Conservation (phyloP, 2,888 invertebrate genomes). For the Hirtodrosophila duncani region DNA sequence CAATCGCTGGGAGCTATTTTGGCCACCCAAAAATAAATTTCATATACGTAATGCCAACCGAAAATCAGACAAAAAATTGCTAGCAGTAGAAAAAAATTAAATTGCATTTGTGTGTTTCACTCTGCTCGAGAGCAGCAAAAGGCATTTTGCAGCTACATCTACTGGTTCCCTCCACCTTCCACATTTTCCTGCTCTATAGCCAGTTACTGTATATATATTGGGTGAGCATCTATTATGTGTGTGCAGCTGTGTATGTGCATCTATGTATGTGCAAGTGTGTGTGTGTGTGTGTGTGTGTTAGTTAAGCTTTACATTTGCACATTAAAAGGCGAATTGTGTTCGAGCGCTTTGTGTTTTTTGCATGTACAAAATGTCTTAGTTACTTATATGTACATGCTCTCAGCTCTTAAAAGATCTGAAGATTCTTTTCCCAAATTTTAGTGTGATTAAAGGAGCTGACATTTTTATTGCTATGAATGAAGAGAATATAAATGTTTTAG, state of each 20-base stretch:
- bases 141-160: conserved; percentile 29
- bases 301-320: conserved; percentile 71
- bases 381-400: too few species aligned
- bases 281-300: conserved; percentile 36
- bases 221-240: conserved; percentile 68
- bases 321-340: conserved; percentile 73
- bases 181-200: not conserved
- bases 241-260: conserved; percentile 36
- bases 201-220: conserved; percentile 38
- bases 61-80: conserved; percentile 19
- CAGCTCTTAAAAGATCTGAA: conserved; percentile 56
- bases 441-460: too few species aligned
- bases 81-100: conserved; percentile 52
- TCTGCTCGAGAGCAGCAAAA: conserved; percentile 30
- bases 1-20: conserved; percentile 72
- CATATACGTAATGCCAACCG: conserved; percentile 36
- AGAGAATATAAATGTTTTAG: too few species aligned
- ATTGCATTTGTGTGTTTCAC: conserved; percentile 73
- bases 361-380: conserved; percentile 33
- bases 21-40: conserved; percentile 77
- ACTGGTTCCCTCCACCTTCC: not conserved
- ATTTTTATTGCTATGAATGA: too few species aligned
- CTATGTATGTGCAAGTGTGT: conserved; percentile 7
- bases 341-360: conserved; percentile 43
- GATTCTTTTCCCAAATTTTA: conserved; percentile 1